Base-by-base conservation (phyloP, 2,797 vertebrate species). In the Phoebastria nigripes region DNA sequence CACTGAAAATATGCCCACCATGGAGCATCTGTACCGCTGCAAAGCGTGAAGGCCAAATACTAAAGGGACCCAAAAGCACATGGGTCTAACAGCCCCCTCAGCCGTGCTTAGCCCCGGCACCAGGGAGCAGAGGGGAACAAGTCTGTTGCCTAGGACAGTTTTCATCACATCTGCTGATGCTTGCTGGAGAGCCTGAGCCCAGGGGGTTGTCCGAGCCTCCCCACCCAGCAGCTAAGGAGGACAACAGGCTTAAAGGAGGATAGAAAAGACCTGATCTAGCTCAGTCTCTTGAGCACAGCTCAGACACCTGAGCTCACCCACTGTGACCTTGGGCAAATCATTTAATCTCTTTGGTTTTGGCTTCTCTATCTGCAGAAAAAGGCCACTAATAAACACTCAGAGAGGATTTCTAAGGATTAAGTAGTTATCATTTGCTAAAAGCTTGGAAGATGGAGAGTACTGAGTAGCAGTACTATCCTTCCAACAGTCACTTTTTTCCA, bases 221-320 rank as follows among this genome's bases (percentile, higher is more conserved):
- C 37, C 4, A 1, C 4, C 6, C 11, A 1, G 21, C 58, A 90
- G 70, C 35, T n/a, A 11, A 84, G 66, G 66, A 87, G 67, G 51
- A 93, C 73, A 81, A 2, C 59, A 73, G 59, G 66, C 71, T 85
- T 92, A 87, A 47, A 76, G n/a, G 29, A 79, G 63, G 66, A 59
- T 44, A 90, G 74, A 39, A 54, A 74, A 82, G 47, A 42, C 52
- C 15, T 72, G 80, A 63, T 59, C 39, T 73, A 90, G 51, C 55
- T 92, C 86, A 80, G 58, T 52, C 58, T 82, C 82, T 65, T 73
- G 55, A 82, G 52, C 55, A 89, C 66, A 87, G 91, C 80, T 96
- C 80, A 89, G 94, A 83, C 83, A 93, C 90, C 84, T 97, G 91
- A 94, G 82, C 65, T 94, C 82, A 93, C 72, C 80, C 70, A 16